phyloP scores from a whole-genome alignment of 2,888 invertebrate genomes.

The Ditylenchus weischeri region DNA sequence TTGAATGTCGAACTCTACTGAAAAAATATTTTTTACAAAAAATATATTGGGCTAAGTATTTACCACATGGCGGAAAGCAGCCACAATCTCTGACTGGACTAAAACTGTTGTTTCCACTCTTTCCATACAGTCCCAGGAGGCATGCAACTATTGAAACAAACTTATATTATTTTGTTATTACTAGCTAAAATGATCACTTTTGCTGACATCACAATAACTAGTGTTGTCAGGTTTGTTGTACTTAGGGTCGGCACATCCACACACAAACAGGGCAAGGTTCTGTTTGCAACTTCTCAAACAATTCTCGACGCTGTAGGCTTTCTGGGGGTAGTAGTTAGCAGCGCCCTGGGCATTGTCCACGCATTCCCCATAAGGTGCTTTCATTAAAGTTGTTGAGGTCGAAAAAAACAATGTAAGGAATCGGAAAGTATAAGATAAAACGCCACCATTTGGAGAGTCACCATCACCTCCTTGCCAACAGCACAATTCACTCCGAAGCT shows the following conservation, averaged over 20 bases:
- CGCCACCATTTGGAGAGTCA: constrained; percentile 25
- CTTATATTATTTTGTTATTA: not conserved
- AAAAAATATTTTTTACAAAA: too few relatives aligned
- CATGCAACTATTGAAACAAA: constrained; percentile 16
- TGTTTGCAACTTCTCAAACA: constrained; percentile 29
- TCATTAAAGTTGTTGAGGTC: constrained; percentile 8
- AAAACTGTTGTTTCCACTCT: constrained; percentile 7
- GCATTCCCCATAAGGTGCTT: constrained; percentile 22
- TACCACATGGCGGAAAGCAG: constrained; percentile 7
- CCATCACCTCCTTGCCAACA: constrained; percentile 22
- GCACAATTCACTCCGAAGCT: constrained; percentile 22
- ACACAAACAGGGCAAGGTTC: constrained; percentile 13
- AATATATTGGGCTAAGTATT: too few relatives aligned
- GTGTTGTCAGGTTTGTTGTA: constrained; percentile 21
- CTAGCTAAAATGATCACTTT: not conserved
- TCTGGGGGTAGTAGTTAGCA: constrained; percentile 21
- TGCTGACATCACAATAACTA: constrained; percentile 16
- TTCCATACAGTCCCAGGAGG: constrained; percentile 7
- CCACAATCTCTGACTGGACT: constrained; percentile 8
- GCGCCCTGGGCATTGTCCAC: constrained; percentile 8
- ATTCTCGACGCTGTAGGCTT: constrained; percentile 23
- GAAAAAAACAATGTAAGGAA: constrained; percentile 5
- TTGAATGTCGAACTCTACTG: too few relatives aligned
- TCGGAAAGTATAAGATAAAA: not conserved
- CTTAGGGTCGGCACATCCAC: constrained; percentile 26